phyloP scores from a whole-genome alignment of 2,888 invertebrate genomes.

The Eupeodes latifasciatus region DNA sequence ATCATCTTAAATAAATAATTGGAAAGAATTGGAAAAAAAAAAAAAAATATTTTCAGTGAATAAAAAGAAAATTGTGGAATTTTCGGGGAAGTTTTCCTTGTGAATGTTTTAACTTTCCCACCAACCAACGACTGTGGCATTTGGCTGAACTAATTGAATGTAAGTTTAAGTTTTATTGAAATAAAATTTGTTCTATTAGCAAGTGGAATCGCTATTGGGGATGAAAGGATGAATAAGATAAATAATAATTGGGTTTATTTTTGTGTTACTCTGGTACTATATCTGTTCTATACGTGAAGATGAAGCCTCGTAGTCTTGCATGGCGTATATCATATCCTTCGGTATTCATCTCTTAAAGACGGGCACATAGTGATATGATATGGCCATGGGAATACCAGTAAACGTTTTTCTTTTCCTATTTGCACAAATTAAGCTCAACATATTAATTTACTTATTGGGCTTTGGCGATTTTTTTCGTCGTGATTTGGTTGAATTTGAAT shows the following conservation, averaged over 20 bases:
- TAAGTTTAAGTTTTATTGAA: slow-evolving; percentile 57
- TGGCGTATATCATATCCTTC: slow-evolving; percentile 38
- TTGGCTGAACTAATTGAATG: slow-evolving; percentile 25
- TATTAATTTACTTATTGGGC: slow-evolving; percentile 5
- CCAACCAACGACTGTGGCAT: slow-evolving; percentile 44
- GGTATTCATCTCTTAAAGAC: neutral
- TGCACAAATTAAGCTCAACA: neutral
- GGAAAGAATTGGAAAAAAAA: neutral
- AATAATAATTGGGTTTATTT: neutral
- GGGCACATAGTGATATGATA: slow-evolving; percentile 16
- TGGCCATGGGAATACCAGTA: slow-evolving; percentile 14
- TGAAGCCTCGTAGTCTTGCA: slow-evolving; percentile 3
- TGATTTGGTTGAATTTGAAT: neutral
- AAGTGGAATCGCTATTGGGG: slow-evolving; percentile 42
- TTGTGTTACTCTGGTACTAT: neutral
- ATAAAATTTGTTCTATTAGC: slow-evolving; percentile 3
- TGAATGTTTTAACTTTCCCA: slow-evolving; percentile 51
- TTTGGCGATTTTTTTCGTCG: slow-evolving; percentile 2
- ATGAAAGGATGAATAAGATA: slow-evolving; percentile 27
- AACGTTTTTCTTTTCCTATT: slow-evolving; percentile 5
- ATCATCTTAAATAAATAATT: slow-evolving; percentile 24
- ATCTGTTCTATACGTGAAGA: too few species aligned
- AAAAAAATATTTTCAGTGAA: slow-evolving; percentile 23
- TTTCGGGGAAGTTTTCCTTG: slow-evolving; percentile 40
- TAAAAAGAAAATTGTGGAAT: slow-evolving; percentile 35